Percentiles rank a stretch among this genome's conserved stretches.
These are phyloP conservation scores for Fistularia commersonii DNA, from an alignment of 2,797 vertebrate genomes.

Conservation along the genomic window DNA sequence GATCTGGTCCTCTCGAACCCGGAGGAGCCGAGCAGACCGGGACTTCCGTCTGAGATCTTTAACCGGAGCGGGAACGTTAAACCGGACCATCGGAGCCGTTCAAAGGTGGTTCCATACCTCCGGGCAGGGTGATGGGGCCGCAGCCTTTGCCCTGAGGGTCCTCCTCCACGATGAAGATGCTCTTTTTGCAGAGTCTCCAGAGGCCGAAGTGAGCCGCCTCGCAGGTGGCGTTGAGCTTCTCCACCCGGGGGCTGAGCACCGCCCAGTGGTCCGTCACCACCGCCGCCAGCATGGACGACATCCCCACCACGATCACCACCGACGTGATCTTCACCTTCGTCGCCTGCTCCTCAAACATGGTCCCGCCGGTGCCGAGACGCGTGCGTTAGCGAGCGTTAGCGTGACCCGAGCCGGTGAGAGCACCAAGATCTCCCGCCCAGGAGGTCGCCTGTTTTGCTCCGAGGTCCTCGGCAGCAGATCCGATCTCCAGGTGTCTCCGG, in stretches of 20 bases:
- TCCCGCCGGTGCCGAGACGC: constrained; percentile 1
- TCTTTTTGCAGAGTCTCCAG: constrained; percentile 91
- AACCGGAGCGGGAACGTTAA: too few species aligned
- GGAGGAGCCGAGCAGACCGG: too few species aligned
- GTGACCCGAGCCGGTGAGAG: too few species aligned
- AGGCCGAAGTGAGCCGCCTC: constrained; percentile 93
- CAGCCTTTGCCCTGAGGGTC: constrained; percentile 76
- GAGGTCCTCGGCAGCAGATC: constrained; percentile 10
- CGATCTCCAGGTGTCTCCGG: constrained; percentile 34
- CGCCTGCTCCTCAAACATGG: constrained; percentile 82
- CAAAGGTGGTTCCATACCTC: constrained; percentile 78
- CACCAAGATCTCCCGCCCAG: background rate
- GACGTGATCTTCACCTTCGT: constrained; percentile 87
- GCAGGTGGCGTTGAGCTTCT: constrained; percentile 80
- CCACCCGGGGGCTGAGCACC: constrained; percentile 85
- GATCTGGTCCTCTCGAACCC: too few species aligned
- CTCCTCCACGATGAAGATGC: constrained; percentile 72
- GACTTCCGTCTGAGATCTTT: too few species aligned
- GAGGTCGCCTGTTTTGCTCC: constrained; percentile 9
- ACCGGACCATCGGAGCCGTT: too few species aligned
- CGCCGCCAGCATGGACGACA: constrained; percentile 83
- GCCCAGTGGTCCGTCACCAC: constrained; percentile 96
- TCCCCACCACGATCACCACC: constrained; percentile 82
- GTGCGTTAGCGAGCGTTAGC: too few species aligned
- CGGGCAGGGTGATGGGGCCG: constrained; percentile 83